phyloP scores from a whole-genome alignment of 2,888 invertebrate genomes.

The Tachina lurida region DNA sequence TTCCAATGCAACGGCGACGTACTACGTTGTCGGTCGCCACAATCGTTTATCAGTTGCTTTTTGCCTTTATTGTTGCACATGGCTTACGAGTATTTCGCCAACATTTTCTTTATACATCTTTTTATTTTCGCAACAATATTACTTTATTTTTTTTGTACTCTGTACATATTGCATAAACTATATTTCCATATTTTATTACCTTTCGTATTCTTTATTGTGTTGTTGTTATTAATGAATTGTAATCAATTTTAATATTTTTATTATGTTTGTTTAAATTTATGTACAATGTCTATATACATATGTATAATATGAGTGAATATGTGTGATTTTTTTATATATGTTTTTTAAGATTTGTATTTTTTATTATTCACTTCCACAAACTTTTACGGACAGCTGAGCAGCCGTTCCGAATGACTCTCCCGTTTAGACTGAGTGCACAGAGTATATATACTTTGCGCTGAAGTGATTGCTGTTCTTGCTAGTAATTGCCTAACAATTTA shows the following conservation, averaged over 20 bases:
- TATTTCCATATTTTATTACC: constrained; percentile 12
- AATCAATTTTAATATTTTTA: neutral
- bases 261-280: neutral
- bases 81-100: constrained; percentile 24
- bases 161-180: neutral
- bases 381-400: constrained; percentile 50
- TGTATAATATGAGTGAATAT: neutral
- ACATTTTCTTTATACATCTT: neutral
- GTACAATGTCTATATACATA: neutral
- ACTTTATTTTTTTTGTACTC: neutral
- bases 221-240: constrained; percentile 45
- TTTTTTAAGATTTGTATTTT: constrained; percentile 13
- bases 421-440: constrained; percentile 61
- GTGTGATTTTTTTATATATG: neutral
- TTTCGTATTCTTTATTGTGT: constrained; percentile 40
- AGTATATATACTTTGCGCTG: too few species aligned
- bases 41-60: neutral
- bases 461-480: constrained; percentile 42
- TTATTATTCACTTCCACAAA: constrained; percentile 20
- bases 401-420: constrained; percentile 67
- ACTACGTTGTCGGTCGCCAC: neutral
- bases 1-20: neutral
- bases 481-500: constrained; percentile 29
- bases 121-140: constrained; percentile 29
- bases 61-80: constrained; percentile 20